Conservation (phyloP, 2,113 vertebrate species). For the Peromyscus californicus region DNA sequence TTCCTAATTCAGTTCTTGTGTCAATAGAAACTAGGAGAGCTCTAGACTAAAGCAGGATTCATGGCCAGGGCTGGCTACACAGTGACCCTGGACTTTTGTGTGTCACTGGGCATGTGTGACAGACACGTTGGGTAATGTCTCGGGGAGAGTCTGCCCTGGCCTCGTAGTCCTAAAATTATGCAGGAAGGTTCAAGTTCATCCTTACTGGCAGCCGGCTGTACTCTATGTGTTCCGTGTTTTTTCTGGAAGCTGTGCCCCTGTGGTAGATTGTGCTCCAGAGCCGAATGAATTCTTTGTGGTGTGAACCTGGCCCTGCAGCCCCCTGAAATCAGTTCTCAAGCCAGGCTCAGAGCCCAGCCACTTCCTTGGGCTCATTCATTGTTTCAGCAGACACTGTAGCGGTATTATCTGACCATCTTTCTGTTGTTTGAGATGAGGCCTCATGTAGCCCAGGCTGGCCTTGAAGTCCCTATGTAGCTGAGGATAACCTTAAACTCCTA, state of each 20-base stretch:
- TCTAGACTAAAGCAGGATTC: background rate
- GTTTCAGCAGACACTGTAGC: background rate
- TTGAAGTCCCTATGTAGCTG: background rate
- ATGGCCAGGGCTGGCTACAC: background rate
- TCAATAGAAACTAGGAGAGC: conserved; percentile 35
- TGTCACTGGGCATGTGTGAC: background rate
- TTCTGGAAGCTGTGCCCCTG: background rate
- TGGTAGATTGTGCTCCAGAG: background rate
- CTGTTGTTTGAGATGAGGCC: background rate
- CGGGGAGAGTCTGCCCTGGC: background rate
- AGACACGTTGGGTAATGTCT: background rate
- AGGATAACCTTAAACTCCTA: background rate
- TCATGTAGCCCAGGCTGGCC: background rate
- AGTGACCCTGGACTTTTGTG: background rate
- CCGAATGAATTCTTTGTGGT: background rate
- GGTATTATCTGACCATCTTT: background rate
- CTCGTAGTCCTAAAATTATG: background rate
- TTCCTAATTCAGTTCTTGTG: conserved; percentile 34
- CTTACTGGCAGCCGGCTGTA: background rate
- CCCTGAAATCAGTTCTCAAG: background rate
- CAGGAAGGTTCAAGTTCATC: background rate
- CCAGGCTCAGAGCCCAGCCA: background rate
- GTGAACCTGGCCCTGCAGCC: background rate
- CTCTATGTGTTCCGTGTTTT: conserved; percentile 45
- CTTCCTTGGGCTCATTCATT: background rate